A percentile compares a stretch with the other conserved stretches of the same genome.
Conservation (phyloP, 2,888 invertebrate species). For the Andrena praecox region DNA sequence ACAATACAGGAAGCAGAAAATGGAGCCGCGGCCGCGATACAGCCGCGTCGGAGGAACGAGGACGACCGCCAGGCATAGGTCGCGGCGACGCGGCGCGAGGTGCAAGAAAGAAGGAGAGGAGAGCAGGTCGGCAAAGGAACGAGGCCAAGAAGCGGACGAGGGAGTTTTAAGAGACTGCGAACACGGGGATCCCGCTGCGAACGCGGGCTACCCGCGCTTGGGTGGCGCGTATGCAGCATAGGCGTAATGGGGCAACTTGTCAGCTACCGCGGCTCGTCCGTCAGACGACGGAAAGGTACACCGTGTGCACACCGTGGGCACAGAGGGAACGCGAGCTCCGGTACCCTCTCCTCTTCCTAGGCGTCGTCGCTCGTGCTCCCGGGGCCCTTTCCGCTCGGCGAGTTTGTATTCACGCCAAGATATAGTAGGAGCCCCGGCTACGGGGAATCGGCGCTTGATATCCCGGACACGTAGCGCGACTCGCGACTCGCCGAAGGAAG, state of each 20-base stretch:
- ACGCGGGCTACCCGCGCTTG: constrained; percentile 78
- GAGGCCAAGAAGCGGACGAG: constrained; percentile 57
- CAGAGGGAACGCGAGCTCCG: constrained; percentile 37
- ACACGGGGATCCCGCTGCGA: constrained; percentile 78
- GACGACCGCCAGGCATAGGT: background rate
- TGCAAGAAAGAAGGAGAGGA: constrained; percentile 43
- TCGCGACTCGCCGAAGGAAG: constrained; percentile 60
- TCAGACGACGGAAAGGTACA: constrained; percentile 75
- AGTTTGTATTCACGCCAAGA: constrained; percentile 71
- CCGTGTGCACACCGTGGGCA: constrained; percentile 40
- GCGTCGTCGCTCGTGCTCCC: constrained; percentile 47
- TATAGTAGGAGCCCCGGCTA: constrained; percentile 67
- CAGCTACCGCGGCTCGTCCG: constrained; percentile 81
- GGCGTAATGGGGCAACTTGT: constrained; percentile 82
- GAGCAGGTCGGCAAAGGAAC: constrained; percentile 35
- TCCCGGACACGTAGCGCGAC: constrained; percentile 76
- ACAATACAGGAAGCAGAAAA: constrained; percentile 43
- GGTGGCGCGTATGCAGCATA: constrained; percentile 79
- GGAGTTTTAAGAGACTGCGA: constrained; percentile 74
- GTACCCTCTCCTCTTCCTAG: constrained; percentile 40
- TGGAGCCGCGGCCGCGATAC: constrained; percentile 9
- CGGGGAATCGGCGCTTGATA: constrained; percentile 79
- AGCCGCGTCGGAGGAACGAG: background rate
- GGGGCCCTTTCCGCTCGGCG: constrained; percentile 38
- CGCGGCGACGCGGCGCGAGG: constrained; percentile 19